Percentiles rank a stretch among this genome's conserved stretches.
These are phyloP conservation scores for Akabosia matsudoensis DNA, from an alignment of 1,140 invertebrate species.

Conservation along the genomic window DNA sequence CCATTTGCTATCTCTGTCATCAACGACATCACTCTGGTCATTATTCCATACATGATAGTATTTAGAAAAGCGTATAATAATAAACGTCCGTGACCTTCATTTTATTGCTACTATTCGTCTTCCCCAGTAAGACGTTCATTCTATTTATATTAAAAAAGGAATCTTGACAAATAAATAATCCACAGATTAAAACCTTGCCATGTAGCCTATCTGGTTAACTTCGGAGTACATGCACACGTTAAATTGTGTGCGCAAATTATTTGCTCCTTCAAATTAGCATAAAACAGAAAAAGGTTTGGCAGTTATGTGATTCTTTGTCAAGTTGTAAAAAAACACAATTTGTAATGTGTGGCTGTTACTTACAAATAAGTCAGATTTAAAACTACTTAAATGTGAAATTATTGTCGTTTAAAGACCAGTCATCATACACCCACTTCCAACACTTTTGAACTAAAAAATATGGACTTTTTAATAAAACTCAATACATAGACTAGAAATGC, in stretches of 20 bases:
- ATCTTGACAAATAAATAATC: neutral
- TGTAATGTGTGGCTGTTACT: too few species aligned
- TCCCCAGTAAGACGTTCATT: neutral
- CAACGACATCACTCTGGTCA: neutral
- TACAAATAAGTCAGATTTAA: too few species aligned
- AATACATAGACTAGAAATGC: too few species aligned
- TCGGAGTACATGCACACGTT: too few species aligned
- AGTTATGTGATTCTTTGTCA: neutral
- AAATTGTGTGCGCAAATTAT: neutral
- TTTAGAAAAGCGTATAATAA: neutral
- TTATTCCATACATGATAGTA: neutral
- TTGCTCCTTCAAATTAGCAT: neutral
- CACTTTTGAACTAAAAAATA: too few species aligned
- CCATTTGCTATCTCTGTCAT: too few species aligned
- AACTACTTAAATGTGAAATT: too few species aligned
- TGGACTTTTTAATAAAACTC: too few species aligned
- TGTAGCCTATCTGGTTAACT: too few species aligned
- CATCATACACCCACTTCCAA: too few species aligned
- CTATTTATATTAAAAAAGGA: neutral
- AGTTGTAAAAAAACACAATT: neutral
- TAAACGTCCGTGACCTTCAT: conserved; percentile 23
- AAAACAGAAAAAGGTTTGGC: neutral
- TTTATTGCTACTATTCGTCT: conserved; percentile 8
- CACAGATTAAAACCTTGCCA: neutral
- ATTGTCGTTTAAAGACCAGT: too few species aligned